Conservation (phyloP, 2,113 vertebrate genomes). For the Colossoma macropomum region DNA sequence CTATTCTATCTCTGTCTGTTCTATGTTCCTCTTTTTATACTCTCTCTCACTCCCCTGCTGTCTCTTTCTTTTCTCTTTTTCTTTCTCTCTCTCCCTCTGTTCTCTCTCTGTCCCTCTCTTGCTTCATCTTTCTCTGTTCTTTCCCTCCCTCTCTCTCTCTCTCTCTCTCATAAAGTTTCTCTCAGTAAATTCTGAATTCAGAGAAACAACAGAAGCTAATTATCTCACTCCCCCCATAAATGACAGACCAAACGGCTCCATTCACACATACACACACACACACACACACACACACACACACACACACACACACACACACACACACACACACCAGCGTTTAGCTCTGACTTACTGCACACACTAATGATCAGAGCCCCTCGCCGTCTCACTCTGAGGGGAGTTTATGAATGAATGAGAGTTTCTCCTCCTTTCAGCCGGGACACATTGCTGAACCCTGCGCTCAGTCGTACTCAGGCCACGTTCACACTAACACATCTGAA, state of each 20-base stretch:
- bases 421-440: background rate
- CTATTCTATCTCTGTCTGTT: background rate
- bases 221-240: background rate
- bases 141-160: background rate
- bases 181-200: background rate
- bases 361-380: background rate
- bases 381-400: background rate
- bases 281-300: too few relatives aligned
- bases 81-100: too few relatives aligned
- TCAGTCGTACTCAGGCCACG: background rate
- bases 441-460: background rate
- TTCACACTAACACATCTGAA: background rate
- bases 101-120: background rate
- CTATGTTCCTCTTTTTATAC: background rate
- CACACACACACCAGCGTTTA: background rate
- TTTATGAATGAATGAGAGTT: background rate
- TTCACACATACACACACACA: background rate
- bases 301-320: too few relatives aligned
- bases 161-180: background rate
- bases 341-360: background rate
- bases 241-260: background rate
- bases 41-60: background rate
- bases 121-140: background rate
- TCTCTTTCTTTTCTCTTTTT: background rate
- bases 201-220: constrained; percentile 3